Base-by-base conservation (phyloP, 2,797 vertebrate species). In the Coregonus suidteri region DNA sequence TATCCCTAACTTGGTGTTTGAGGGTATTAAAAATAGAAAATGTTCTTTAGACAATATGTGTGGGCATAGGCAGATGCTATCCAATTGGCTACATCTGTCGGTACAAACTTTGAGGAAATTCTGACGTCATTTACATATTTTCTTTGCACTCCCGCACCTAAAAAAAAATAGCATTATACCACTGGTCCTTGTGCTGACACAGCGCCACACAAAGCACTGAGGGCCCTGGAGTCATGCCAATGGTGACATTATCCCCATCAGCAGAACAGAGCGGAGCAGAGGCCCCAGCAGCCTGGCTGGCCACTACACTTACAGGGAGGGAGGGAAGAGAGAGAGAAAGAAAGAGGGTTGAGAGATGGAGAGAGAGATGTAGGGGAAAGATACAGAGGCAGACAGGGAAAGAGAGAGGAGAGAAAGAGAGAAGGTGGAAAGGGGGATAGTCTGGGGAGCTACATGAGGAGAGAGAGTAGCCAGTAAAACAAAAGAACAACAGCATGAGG, bases 141-240 rank as follows among this genome's bases (percentile, higher is more conserved):
- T 11, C 0, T 13, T 56, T 18, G 18, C 16, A 16, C 54, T 56
- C 16, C 54, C 56, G 56, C 56, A 59, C 16, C 16, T 7, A 7
- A 3, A 4, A 3, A 47, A 47, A 47, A 34, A 47, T 47, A 13
- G 41, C 41, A 47, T 2, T 3, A 47, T 13, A 11, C 67, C 18
- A 69, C 16, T 18, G 67, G 15, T 20, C 52, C 18, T n/a, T 37
- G 66, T 70, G 51, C 54, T 52, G 37, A 77, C n/a, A 35, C 68
- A 47, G 54, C 41, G 35, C 54, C 35, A 71, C 35, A 41, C 52
- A 47, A n/a, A 51, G 34, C n/a, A 4, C 14, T 3, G 51, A 70
- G 53, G 47, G 14, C 51, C 41, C 37, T 77, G 68, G 75, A 64
- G 56, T 16, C 64, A 54, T 18, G 51, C 74, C 74, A 75, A 54